Base-by-base conservation (phyloP, 2,113 vertebrate genomes). In the Eulemur rufifrons region DNA sequence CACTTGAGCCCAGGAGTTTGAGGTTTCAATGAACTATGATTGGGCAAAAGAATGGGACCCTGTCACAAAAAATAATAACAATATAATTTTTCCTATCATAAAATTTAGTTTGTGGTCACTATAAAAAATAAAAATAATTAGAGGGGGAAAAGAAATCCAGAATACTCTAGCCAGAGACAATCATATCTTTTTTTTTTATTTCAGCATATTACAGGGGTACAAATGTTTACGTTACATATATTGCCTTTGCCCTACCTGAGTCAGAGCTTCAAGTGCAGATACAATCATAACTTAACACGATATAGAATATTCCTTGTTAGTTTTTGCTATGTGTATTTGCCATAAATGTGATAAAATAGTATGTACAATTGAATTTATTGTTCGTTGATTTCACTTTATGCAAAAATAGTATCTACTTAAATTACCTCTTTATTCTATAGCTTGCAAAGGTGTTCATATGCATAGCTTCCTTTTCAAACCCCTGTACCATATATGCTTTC, bases 61-160 rank as follows among this genome's bases (percentile, higher is more conserved):
- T 59, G 21, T 23, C 56, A 66, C 64, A 50, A 73, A 73, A 73
- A 74, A 17, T 5, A 52, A 52, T 52, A 52, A 52, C 32, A 47
- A n/a, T 50, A 77, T n/a, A 21, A 18, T 47, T 21, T 69, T 15
- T 87, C 8, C 10, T 71, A 34, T 17, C 63, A 42, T 61, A 37
- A 69, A 74, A 87, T 50, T 37, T 78, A 73, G 7, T 54, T 83
- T 78, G n/a, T 86, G 25, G 17, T 77, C 20, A 92, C 23, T 32
- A 68, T 45, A 8, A 12, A 66, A 88, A 95, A 81, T 95, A 73
- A 47, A 94, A 97, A 82, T 61, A 82, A 63, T 52, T 61, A 42
- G 17, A 86, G 7, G 15, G 45, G n/a, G 50, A 68, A 83, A 91
- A 83, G 14, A 84, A 73, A 94, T 76, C 20, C 27, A 81, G 8